Base-by-base conservation (phyloP, 2,797 vertebrate species). In the Gymnothorax javanicus region DNA sequence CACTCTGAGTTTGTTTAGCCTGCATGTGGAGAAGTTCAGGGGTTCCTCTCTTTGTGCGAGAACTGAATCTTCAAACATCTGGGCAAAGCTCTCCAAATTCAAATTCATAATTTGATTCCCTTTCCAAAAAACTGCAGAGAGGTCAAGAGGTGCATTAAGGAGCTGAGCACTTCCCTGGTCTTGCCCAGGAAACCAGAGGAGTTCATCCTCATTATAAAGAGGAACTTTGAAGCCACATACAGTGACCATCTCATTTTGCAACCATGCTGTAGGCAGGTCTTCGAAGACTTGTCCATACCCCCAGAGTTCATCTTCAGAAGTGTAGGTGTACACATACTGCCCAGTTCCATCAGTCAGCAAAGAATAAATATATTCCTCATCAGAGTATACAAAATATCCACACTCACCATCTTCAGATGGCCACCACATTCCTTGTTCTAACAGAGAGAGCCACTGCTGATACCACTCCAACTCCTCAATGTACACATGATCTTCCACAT, bases 381-480 rank as follows among this genome's bases (percentile, higher is more conserved):
- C 98, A 73, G 96, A 97, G 90, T 99, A 99, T 94, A 98, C 96
- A 94, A 97, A 99, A 92, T 99, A 98, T 25, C 98, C 98, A 95
- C 96, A 99, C 85, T 98, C 95, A 60, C 97, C 97, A 91, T 98
- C 95, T 90, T 98, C 97, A 84, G 98, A 97, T 77, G 97, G 97
- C 97, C 97, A 99, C 99, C 99, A 99, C 86, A 99, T 90, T 1
- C 98, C 98, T 93, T 97, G 97, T 91, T 98, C 97, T 91, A 99
- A 94, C 93, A 97, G 95, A 84, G 94, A 92, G 86, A 98, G 95
- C 98, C 98, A 99, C 87, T 98, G 97, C 85, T 98, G 97, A 92
- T 98, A 98, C 91, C 97, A 98, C 93, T 95, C 97, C 86, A 92
- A 93, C 82, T 97, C 96, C 89, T 95, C 94, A 13, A 97, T 95